Conservation (phyloP, 2,888 invertebrate genomes). For the Agrochola litura region DNA sequence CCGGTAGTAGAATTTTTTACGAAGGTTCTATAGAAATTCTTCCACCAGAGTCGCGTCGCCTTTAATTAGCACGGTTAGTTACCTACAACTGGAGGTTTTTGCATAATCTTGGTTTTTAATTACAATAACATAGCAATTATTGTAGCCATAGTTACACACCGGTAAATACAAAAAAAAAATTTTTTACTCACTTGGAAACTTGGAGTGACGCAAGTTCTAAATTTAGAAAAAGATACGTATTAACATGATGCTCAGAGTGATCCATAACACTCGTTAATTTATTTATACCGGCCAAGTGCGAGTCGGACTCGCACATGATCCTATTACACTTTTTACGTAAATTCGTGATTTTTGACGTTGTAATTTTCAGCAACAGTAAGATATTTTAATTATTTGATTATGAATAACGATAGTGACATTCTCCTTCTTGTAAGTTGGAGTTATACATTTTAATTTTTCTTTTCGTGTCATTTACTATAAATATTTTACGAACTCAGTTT, state of each 20-base stretch:
- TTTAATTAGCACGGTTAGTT: constrained; percentile 23
- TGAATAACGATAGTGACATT: too few species aligned
- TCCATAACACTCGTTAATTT: background rate
- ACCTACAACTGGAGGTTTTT: constrained; percentile 12
- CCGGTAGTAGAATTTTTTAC: background rate
- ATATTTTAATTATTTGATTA: too few species aligned
- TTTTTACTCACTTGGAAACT: background rate
- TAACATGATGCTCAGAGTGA: background rate
- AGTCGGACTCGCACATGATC: too few species aligned
- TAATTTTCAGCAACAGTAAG: too few species aligned
- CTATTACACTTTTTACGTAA: too few species aligned
- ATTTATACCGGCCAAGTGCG: too few species aligned
- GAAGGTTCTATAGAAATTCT: background rate
- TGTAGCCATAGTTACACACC: background rate
- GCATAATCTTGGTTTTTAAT: background rate
- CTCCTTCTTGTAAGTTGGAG: too few species aligned
- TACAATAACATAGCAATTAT: background rate
- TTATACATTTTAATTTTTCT: too few species aligned
- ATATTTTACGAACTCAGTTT: too few species aligned
- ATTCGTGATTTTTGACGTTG: too few species aligned
- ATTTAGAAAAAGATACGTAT: background rate
- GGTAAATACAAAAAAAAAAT: background rate
- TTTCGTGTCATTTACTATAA: too few species aligned
- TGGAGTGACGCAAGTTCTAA: constrained; percentile 2
- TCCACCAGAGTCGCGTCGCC: too few species aligned